phyloP scores from a whole-genome alignment of 92 coral and sea anemone genomes.

The Nematostella vectensis region DNA sequence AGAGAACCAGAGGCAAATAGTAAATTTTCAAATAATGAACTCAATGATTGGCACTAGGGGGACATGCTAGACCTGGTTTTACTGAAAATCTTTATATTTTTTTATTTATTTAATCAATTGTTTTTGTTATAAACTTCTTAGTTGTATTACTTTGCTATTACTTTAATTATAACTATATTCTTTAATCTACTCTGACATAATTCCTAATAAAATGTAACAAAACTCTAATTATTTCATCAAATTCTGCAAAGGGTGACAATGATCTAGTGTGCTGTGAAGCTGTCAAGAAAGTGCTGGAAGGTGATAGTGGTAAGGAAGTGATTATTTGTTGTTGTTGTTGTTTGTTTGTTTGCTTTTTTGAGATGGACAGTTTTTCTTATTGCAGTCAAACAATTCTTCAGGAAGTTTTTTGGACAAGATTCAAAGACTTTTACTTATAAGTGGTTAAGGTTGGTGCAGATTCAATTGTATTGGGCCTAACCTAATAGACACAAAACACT shows the following conservation, averaged over 20 bases:
- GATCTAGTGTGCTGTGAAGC: conserved; percentile 13
- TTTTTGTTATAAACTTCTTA: no score
- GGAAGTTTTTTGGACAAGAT: conserved; percentile 28
- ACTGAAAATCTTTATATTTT: no score
- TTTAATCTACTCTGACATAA: background rate
- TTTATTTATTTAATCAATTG: no score
- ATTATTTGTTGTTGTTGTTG: no score
- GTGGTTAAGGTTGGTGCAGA: conserved; percentile 33
- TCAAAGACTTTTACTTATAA: conserved; percentile 35
- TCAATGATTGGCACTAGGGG: no score
- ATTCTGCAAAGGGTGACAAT: conserved; percentile 10
- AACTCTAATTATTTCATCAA: background rate
- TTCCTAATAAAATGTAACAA: background rate
- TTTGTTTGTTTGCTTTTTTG: background rate
- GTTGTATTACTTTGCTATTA: no score
- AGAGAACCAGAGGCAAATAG: no score
- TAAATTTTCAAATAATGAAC: no score
- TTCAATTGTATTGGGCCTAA: background rate
- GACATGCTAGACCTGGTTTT: no score
- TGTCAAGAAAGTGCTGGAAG: conserved; percentile 19
- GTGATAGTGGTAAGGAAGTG: conserved; percentile 18
- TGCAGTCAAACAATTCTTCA: conserved; percentile 23
- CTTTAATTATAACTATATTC: no score
- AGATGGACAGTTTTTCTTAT: background rate
- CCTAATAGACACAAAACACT: no score